Evolutionary conservation across 2,888 invertebrate genomes (phyloP), one percentile per base, ranked within the genome.

Genomic region (Patella caerulea): DNA sequence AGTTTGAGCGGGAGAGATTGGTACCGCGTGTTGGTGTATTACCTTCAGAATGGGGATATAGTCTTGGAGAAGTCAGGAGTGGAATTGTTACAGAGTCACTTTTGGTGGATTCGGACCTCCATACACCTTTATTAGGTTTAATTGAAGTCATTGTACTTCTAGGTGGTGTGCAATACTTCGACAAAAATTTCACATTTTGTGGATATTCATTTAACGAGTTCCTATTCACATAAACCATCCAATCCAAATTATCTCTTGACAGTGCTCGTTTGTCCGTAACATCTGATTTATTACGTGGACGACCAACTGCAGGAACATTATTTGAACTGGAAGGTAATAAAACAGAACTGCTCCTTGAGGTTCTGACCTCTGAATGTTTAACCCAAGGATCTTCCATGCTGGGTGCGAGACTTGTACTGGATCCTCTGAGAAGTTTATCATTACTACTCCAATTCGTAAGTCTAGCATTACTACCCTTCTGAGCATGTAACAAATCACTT

Each of bases 211-310:
- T 76, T 29, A 85, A 74, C 12, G 84, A 84, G 76, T 87, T 88
- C 78, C 87, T 83, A 74, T 87, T 88, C 4, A 87, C 82, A 80
- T 88, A 88, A 17, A 88, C 88, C 59, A 87, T 76, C 87, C 88
- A 88, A 80, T 89, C 87, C 56, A 86, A 78, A 76, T 84, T 87
- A 69, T 87, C 87, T 59, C 80, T 79, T 69, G 86, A 77, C 29
- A 12, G n/a, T 45, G 59, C 54, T 15, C 56, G 55, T n/a, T 70
- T 52, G 24, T 83, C 80, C n/a, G 73, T 70, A 34, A 76, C 54
- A 24, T 82, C 81, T 15, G 81, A 81, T 59, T 72, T 53, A 73
- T 71, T 73, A 55, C 75, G 72, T 9, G 79, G 79, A 45, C 78
- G 73, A 9, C 72, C 75, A 11, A 19, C n/a, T n/a, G 19, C n/a